Evolutionary conservation across 1,140 invertebrate genomes (phyloP).

Genomic region (Drosophila yakuba): DNA sequence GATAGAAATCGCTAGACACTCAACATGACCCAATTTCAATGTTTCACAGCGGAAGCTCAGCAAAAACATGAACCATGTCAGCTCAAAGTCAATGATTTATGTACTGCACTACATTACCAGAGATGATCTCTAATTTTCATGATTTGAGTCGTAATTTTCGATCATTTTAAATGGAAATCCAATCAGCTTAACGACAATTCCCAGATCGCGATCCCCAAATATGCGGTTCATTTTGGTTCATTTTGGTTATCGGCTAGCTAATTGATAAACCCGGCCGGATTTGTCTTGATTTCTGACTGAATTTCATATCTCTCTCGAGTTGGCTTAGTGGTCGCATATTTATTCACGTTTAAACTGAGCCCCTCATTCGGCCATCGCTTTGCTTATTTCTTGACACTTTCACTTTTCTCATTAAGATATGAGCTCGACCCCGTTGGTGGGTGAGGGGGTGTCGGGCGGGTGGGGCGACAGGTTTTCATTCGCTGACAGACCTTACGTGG

Average conservation of each 20-base stretch:
- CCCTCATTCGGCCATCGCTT: slow-evolving; percentile 34
- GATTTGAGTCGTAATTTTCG: neutral
- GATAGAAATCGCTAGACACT: slow-evolving; percentile 18
- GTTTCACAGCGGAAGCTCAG: slow-evolving; percentile 4
- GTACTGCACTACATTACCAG: neutral
- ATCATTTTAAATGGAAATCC: neutral
- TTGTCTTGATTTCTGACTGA: slow-evolving; percentile 24
- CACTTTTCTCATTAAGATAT: slow-evolving; percentile 81
- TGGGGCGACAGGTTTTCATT: slow-evolving; percentile 49
- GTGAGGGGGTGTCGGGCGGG: slow-evolving; percentile 14
- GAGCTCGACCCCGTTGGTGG: slow-evolving; percentile 32
- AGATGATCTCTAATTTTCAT: neutral
- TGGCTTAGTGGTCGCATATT: slow-evolving; percentile 62
- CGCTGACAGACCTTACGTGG: slow-evolving; percentile 48
- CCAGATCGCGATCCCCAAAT: neutral
- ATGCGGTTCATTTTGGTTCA: slow-evolving; percentile 17
- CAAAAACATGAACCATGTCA: neutral
- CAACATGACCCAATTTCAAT: slow-evolving; percentile 15
- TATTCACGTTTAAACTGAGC: slow-evolving; percentile 67
- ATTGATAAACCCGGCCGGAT: slow-evolving; percentile 31
- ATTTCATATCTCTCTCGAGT: slow-evolving; percentile 46
- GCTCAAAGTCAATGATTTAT: neutral
- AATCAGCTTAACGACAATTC: slow-evolving; percentile 8
- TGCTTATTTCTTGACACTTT: slow-evolving; percentile 74
- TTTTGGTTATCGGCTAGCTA: slow-evolving; percentile 36